Base-by-base conservation (phyloP, 2,113 vertebrate species). In the Muscicapa adusta region DNA sequence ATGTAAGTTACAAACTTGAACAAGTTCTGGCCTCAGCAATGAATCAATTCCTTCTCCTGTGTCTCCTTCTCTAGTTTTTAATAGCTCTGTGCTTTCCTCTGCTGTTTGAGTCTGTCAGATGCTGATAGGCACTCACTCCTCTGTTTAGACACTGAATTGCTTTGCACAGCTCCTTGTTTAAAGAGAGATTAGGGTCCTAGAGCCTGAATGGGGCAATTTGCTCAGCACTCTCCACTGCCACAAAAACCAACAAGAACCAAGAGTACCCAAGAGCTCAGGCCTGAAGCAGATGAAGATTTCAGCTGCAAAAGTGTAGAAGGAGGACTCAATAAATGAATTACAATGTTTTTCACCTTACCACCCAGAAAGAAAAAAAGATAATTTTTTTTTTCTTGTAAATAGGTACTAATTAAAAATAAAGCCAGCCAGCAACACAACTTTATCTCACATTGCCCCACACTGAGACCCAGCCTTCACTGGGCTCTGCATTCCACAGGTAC, bases 161-260 rank as follows among this genome's bases (percentile, higher is more conserved):
- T 94, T 84, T 83, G 77, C 71, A 91, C 82, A 84, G 91, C 66
- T 83, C 89, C 89, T 90, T 77, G 63, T 94, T 96, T 95, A 94
- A 89, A 61, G 72, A 71, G 85, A 88, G 88, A 94, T 95, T 89
- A 91, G 43, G 60, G 75, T 79, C 78, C 91, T 94, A 85, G 47
- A 95, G 82, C 45, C 72, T 53, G 47, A 93, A 83, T 43, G 43
- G 47, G 78, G 60, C 56, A 67, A 77, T 94, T 91, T 93, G 78
- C 82, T 91, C 82, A 94, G 82, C 72, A 60, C 88, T 91, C 67
- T 79, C 42, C 40, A 24, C 63, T 71, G 85, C 74, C 89, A 85
- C 8, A 4, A 88, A 91, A 85, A 85, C 71, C 87, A 94, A 42
- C 81, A 72, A 58, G 81, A 58, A 75, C 7, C 33, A 5, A 11